Percentiles rank a stretch among this genome's conserved stretches.
phyloP scores from a whole-genome alignment of 2,113 vertebrate species.

The Aegypius monachus region DNA sequence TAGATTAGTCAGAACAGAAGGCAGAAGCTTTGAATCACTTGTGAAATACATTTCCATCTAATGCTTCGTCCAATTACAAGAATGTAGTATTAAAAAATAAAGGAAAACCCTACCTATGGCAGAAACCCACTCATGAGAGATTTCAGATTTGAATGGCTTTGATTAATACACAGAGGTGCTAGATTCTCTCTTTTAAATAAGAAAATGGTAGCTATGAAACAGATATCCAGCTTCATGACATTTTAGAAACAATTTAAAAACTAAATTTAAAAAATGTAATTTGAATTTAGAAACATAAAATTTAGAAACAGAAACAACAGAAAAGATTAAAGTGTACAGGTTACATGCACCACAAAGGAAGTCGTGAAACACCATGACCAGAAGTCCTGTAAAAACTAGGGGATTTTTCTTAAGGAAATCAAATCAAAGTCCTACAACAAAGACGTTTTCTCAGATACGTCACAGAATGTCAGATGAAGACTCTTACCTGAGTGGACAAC shows the following conservation, averaged over 20 bases:
- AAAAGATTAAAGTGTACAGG: neutral
- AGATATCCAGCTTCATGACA: neutral
- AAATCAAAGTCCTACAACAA: neutral
- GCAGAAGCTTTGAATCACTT: neutral
- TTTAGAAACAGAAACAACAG: neutral
- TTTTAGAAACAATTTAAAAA: neutral
- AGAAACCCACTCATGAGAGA: neutral
- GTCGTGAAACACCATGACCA: neutral
- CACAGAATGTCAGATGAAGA: constrained; percentile 4
- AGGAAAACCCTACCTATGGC: neutral
- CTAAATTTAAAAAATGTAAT: neutral
- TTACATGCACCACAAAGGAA: neutral
- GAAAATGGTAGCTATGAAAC: neutral
- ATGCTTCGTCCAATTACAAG: neutral
- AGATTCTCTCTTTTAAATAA: neutral
- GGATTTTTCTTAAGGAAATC: neutral
- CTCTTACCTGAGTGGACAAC: constrained; percentile 93
- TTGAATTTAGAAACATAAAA: neutral
- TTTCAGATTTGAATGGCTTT: neutral
- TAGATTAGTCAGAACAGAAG: neutral
- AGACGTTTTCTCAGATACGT: neutral
- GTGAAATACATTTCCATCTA: neutral
- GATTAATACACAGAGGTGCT: neutral
- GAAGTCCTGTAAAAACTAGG: neutral
- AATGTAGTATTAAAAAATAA: neutral